These are phyloP conservation scores for Mayetiola destructor DNA, from an alignment of 2,888 invertebrate species.

Conservation along the genomic window DNA sequence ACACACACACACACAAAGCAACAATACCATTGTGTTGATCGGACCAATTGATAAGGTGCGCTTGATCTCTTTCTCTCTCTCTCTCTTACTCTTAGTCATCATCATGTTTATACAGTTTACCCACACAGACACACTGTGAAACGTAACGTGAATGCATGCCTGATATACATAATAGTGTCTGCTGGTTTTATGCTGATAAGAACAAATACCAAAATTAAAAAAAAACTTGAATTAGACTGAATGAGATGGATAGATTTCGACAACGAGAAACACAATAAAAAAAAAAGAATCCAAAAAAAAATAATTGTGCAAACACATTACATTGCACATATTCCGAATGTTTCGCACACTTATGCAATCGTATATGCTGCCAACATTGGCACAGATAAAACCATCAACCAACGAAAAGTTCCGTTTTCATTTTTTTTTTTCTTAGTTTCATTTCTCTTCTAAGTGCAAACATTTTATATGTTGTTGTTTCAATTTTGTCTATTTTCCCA, in stretches of 20 bases:
- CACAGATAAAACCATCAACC: constrained; percentile 10
- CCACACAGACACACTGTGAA: not conserved
- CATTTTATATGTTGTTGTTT: not conserved
- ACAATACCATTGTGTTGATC: constrained; percentile 13
- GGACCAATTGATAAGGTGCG: constrained; percentile 8
- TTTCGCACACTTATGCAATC: too few species aligned
- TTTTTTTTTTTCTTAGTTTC: not conserved
- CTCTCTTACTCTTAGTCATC: constrained; percentile 7
- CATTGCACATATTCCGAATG: too few species aligned
- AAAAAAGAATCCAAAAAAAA: constrained; percentile 4
- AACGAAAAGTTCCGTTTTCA: constrained; percentile 10
- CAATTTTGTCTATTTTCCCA: not conserved
- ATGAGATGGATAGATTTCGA: constrained; percentile 2
- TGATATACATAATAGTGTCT: constrained; percentile 12
- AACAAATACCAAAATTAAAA: too few species aligned
- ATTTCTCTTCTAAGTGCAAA: not conserved
- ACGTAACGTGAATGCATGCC: constrained; percentile 11
- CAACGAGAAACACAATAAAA: not conserved
- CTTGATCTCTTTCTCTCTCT: too few species aligned
- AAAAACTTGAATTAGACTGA: constrained; percentile 11
- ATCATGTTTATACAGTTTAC: not conserved
- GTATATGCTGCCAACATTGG: too few species aligned
- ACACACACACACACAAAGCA: not conserved
- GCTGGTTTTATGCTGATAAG: constrained; percentile 10
- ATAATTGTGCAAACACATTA: constrained; percentile 6